phyloP scores from a whole-genome alignment of 92 coral and sea anemone species.

The Heteractis magnifica region DNA sequence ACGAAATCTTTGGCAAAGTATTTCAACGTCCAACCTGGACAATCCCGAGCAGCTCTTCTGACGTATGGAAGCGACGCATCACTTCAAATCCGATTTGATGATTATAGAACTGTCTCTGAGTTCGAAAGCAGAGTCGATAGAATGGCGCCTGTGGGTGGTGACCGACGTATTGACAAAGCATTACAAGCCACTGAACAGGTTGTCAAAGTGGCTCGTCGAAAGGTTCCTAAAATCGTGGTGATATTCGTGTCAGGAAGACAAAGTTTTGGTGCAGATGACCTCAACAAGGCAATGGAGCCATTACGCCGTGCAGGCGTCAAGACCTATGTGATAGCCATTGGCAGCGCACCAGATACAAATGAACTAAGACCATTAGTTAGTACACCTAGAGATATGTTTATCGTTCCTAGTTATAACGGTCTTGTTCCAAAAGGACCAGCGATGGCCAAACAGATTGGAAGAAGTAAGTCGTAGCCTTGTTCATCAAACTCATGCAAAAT shows the following conservation, averaged over 20 bases:
- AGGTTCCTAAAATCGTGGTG: constrained; percentile 61
- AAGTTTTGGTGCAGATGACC: constrained; percentile 28
- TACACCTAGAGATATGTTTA: constrained; percentile 17
- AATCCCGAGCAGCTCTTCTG: constrained; percentile 69
- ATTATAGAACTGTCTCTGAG: constrained; percentile 42
- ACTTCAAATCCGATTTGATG: constrained; percentile 45
- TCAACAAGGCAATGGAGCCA: constrained; percentile 50
- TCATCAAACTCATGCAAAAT: neutral
- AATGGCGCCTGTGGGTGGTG: constrained; percentile 60
- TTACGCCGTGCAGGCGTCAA: constrained; percentile 60
- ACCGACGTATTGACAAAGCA: constrained; percentile 67
- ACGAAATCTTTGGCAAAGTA: constrained; percentile 64
- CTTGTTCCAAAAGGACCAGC: constrained; percentile 28
- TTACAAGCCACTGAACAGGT: constrained; percentile 38
- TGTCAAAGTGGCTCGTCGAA: constrained; percentile 41
- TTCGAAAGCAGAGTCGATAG: constrained; percentile 51
- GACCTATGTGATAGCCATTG: constrained; percentile 71
- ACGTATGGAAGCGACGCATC: constrained; percentile 60
- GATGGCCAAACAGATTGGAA: constrained; percentile 26
- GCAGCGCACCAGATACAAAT: constrained; percentile 51
- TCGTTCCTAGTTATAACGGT: constrained; percentile 18
- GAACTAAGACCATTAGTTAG: constrained; percentile 38
- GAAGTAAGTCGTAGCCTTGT: neutral
- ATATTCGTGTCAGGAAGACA: constrained; percentile 80
- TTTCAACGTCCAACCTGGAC: constrained; percentile 54